Evolutionary conservation across 2,888 invertebrate species (phyloP).

Genomic region (Abrostola tripartita): DNA sequence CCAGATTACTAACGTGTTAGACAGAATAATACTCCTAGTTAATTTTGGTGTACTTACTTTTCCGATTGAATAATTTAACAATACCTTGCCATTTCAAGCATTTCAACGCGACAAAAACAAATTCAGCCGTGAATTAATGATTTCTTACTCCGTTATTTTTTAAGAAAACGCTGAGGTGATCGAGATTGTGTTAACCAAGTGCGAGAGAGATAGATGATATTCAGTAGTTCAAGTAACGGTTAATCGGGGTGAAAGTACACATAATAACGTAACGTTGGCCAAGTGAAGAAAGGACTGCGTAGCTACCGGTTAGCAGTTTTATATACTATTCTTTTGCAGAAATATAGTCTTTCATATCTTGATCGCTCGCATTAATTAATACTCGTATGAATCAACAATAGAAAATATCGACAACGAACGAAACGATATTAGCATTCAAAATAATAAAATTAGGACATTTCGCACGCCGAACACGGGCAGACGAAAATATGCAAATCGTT

Average conservation of each 20-base stretch:
- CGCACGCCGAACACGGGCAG: slow-evolving; percentile 60
- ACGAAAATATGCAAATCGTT: slow-evolving; percentile 78
- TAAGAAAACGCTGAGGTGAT: slow-evolving; percentile 69
- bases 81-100: slow-evolving; percentile 2
- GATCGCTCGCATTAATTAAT: no score
- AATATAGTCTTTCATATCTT: neutral
- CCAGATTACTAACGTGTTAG: slow-evolving; percentile 25
- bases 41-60: slow-evolving; percentile 8
- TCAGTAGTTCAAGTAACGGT: slow-evolving; percentile 77
- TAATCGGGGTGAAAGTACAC: slow-evolving; percentile 82
- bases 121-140: slow-evolving; percentile 17
- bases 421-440: slow-evolving; percentile 22
- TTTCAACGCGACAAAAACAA: slow-evolving; percentile 12
- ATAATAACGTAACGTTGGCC: slow-evolving; percentile 68
- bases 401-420: slow-evolving; percentile 3
- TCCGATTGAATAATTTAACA: slow-evolving; percentile 1
- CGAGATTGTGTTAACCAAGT: slow-evolving; percentile 62
- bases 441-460: slow-evolving; percentile 55
- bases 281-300: slow-evolving; percentile 61
- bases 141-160: slow-evolving; percentile 48
- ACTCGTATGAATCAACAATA: neutral
- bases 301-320: slow-evolving; percentile 48
- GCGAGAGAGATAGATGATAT: slow-evolving; percentile 62
- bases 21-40: neutral
- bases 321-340: neutral